Conservation (phyloP, 2,888 invertebrate species). For the Xanthorhoe spadicearia region DNA sequence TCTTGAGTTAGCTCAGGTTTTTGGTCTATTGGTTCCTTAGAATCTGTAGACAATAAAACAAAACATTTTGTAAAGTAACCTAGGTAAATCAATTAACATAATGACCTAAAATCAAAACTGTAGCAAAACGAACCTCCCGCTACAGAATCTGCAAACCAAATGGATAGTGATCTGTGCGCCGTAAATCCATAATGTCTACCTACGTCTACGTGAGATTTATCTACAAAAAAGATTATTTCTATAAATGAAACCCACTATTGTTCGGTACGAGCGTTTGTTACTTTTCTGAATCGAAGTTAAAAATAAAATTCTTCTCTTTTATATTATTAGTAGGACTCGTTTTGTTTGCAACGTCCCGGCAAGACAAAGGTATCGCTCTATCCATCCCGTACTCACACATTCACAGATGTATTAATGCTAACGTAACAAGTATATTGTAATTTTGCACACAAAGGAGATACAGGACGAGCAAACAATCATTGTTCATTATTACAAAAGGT, state of each 20-base stretch:
- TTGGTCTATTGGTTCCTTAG: conserved; percentile 83
- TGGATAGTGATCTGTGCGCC: conserved; percentile 70
- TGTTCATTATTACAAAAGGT: conserved; percentile 85
- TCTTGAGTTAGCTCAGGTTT: conserved; percentile 85
- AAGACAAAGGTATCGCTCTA: conserved; percentile 84
- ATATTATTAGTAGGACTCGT: conserved; percentile 82
- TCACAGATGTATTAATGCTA: conserved; percentile 70
- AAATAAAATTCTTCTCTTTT: conserved; percentile 84
- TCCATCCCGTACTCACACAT: conserved; percentile 81
- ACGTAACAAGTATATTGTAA: conserved; percentile 84
- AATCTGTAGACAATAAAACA: conserved; percentile 73
- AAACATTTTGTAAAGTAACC: conserved; percentile 27
- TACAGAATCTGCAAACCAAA: conserved; percentile 66
- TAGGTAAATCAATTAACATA: conserved; percentile 15
- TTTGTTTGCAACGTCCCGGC: conserved; percentile 83
- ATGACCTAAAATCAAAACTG: conserved; percentile 37
- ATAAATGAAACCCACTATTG: conserved; percentile 82
- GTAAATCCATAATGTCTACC: conserved; percentile 72
- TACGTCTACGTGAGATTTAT: conserved; percentile 81
- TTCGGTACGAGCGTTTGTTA: conserved; percentile 80
- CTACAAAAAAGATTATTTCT: conserved; percentile 84
- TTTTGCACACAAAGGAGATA: conserved; percentile 83
- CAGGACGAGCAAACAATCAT: conserved; percentile 84
- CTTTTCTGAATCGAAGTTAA: conserved; percentile 84
- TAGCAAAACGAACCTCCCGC: conserved; percentile 69